Evolutionary conservation across 2,113 vertebrate species (phyloP).

Genomic region (Psophia crepitans): DNA sequence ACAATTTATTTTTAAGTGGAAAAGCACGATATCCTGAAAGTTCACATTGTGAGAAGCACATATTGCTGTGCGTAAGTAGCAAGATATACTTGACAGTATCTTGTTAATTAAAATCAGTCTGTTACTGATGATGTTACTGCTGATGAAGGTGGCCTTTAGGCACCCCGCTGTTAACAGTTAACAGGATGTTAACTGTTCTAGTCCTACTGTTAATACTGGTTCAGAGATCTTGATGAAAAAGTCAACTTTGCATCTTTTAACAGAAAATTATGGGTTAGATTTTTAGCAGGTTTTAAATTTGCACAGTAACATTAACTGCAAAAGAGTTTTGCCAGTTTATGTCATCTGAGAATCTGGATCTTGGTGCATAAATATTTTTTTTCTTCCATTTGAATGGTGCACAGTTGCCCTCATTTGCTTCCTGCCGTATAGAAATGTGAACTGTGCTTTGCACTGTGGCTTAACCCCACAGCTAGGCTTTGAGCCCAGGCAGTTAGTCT

Average conservation of each 20-base stretch:
- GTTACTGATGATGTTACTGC: conserved; percentile 14
- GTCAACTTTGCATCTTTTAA: neutral
- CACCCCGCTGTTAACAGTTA: neutral
- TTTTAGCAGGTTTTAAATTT: neutral
- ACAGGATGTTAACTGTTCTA: neutral
- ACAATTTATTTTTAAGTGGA: neutral
- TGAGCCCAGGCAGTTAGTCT: neutral
- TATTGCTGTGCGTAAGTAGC: neutral
- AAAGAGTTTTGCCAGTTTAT: neutral
- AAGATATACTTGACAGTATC: neutral
- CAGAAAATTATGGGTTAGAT: neutral
- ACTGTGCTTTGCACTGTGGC: neutral
- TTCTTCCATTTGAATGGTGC: neutral
- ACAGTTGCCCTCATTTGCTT: neutral
- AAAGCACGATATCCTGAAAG: neutral
- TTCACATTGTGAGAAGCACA: neutral
- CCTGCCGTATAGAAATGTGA: neutral
- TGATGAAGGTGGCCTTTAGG: neutral
- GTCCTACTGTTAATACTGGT: neutral
- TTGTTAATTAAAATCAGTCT: conserved; percentile 29
- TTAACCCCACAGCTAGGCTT: neutral
- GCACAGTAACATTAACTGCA: neutral
- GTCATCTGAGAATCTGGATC: neutral
- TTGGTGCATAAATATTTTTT: neutral
- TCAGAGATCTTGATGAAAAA: neutral